Evolutionary conservation across 1,140 invertebrate genomes (phyloP).

Genomic region (Hylaeus anthracinus): DNA sequence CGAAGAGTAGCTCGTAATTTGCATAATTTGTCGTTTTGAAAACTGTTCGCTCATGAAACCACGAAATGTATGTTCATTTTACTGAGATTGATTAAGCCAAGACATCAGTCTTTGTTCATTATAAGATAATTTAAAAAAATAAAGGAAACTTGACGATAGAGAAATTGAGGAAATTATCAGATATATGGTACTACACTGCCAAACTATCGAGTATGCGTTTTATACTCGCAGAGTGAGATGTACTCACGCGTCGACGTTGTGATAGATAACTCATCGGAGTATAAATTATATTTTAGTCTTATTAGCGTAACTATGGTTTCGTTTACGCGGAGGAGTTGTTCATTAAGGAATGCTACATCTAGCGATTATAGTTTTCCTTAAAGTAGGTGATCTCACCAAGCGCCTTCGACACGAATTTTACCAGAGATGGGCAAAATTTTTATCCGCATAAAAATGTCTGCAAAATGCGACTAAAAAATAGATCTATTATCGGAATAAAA

Average conservation of each 20-base stretch:
- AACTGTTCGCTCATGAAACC: not conserved
- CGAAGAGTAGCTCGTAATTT: not conserved
- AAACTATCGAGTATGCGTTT: slow-evolving; percentile 7
- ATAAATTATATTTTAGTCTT: slow-evolving; percentile 29
- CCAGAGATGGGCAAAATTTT: no score
- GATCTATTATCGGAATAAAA: no score
- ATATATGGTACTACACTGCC: slow-evolving; percentile 54
- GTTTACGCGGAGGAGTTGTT: not conserved
- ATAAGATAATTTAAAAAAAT: no score
- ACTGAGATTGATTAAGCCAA: not conserved
- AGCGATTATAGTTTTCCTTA: slow-evolving; percentile 19
- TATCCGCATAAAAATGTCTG: no score
- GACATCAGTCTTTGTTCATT: no score
- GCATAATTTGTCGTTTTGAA: not conserved
- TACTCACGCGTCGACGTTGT: slow-evolving; percentile 36
- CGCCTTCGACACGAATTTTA: slow-evolving; percentile 22
- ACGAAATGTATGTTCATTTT: not conserved
- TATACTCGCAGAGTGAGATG: slow-evolving; percentile 10
- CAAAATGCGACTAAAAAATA: no score
- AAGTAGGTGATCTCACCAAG: slow-evolving; percentile 50
- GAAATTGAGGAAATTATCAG: not conserved
- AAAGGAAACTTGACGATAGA: no score
- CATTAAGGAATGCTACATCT: slow-evolving; percentile 5
- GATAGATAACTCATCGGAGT: slow-evolving; percentile 34
- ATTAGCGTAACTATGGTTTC: not conserved